These are phyloP conservation scores for Taphrorychus bicolor DNA, from an alignment of 2,888 invertebrate genomes.

Conservation along the genomic window DNA sequence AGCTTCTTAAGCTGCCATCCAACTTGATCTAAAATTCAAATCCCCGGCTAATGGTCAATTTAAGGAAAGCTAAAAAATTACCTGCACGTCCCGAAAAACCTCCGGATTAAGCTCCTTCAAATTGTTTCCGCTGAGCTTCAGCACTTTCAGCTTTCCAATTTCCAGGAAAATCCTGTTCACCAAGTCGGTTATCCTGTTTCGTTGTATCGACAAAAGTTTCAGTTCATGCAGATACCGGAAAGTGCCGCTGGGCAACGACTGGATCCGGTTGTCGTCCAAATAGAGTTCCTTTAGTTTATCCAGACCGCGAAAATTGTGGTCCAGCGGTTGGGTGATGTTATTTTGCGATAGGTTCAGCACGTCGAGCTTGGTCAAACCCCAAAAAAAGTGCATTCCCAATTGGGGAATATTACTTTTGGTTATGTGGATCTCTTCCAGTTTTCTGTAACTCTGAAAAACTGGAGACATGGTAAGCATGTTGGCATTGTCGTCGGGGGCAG, in stretches of 20 bases:
- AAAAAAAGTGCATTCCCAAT: slow-evolving; percentile 80
- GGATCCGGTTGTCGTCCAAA: slow-evolving; percentile 79
- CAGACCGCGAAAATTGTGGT: slow-evolving; percentile 78
- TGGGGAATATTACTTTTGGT: slow-evolving; percentile 81
- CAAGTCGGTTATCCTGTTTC: slow-evolving; percentile 73
- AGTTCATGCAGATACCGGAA: slow-evolving; percentile 71
- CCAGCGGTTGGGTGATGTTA: slow-evolving; percentile 75
- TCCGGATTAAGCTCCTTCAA: slow-evolving; percentile 77
- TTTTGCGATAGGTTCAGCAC: slow-evolving; percentile 76
- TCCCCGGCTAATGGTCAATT: slow-evolving; percentile 3
- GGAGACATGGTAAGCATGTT: slow-evolving; percentile 77
- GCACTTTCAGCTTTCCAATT: slow-evolving; percentile 72
- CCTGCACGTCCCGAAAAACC: slow-evolving; percentile 75
- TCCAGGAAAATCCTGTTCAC: slow-evolving; percentile 77
- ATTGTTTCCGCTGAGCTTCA: slow-evolving; percentile 80
- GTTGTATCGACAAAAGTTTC: slow-evolving; percentile 69
- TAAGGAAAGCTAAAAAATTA: slow-evolving; percentile 44
- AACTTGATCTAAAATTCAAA: neutral
- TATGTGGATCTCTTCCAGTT: slow-evolving; percentile 76
- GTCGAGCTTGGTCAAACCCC: slow-evolving; percentile 69
- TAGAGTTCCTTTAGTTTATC: slow-evolving; percentile 73
- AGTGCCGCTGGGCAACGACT: slow-evolving; percentile 78
- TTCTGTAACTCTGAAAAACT: slow-evolving; percentile 65
- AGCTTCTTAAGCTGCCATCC: neutral
- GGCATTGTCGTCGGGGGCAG: slow-evolving; percentile 67